A percentile compares a stretch with the other conserved stretches of the same genome.
Evolutionary conservation across 2,797 vertebrate species (phyloP).

Genomic region (Eulemur coronatus): DNA sequence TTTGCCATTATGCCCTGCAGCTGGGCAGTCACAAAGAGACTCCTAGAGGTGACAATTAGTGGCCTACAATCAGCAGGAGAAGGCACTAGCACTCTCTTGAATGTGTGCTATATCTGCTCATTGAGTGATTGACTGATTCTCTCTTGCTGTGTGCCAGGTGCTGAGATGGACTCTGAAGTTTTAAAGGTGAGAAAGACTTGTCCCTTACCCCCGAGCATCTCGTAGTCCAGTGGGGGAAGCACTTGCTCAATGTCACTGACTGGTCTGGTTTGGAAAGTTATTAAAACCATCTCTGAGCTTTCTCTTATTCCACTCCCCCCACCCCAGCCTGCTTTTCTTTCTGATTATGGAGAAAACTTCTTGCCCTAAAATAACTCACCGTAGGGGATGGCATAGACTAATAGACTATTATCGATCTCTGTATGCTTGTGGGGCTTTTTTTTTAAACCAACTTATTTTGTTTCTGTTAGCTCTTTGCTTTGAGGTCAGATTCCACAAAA

Average conservation of each 20-base stretch:
- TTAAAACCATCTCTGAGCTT: neutral
- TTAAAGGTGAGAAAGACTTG: neutral
- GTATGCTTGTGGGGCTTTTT: neutral
- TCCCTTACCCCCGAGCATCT: neutral
- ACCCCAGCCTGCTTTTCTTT: no score
- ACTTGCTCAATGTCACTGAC: neutral
- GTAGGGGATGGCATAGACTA: neutral
- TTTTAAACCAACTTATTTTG: neutral
- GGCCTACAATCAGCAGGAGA: neutral
- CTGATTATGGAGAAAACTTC: neutral
- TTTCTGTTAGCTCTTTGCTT: neutral
- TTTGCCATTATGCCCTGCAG: neutral
- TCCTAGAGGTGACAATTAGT: neutral
- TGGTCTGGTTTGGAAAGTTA: neutral
- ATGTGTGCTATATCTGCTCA: neutral
- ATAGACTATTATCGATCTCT: neutral
- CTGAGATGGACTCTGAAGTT: neutral
- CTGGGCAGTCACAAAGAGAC: neutral
- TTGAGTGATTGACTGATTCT: neutral
- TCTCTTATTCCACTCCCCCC: neutral
- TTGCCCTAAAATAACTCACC: neutral
- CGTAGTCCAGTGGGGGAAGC: neutral
- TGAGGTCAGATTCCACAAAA: neutral
- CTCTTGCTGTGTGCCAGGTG: neutral
- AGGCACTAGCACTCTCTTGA: neutral